A percentile compares a stretch with the other conserved stretches of the same genome.
These are phyloP conservation scores for Propithecus perrieri DNA, from an alignment of 2,797 vertebrate genomes.

Conservation along the genomic window DNA sequence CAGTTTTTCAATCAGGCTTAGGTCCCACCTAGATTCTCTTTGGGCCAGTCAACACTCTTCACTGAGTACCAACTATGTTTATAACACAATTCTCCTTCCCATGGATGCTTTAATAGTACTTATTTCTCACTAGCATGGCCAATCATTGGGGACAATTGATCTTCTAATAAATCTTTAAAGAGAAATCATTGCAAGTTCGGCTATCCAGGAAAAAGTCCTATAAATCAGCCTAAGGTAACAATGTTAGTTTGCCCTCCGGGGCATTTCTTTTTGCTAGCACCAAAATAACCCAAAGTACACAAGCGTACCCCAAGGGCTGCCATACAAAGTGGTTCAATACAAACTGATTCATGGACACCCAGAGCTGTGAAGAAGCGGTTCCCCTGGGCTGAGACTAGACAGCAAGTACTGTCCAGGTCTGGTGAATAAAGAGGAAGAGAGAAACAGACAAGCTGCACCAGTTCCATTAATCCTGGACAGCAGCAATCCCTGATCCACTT, in stretches of 20 bases:
- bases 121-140: slow-evolving; percentile 70
- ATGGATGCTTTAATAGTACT: slow-evolving; percentile 56
- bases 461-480: not conserved
- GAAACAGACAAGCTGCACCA: no score
- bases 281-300: slow-evolving; percentile 74
- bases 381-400: not conserved
- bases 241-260: slow-evolving; percentile 46
- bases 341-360: slow-evolving; percentile 42
- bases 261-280: slow-evolving; percentile 63
- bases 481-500: not conserved
- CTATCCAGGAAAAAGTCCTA: slow-evolving; percentile 66
- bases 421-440: not conserved
- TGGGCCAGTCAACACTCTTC: not conserved
- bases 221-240: slow-evolving; percentile 75
- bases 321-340: slow-evolving; percentile 65
- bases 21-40: not conserved
- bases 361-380: not conserved
- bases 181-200: slow-evolving; percentile 75
- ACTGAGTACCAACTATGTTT: slow-evolving; percentile 55
- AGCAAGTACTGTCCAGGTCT: not conserved
- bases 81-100: slow-evolving; percentile 61
- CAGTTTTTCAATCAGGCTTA: slow-evolving; percentile 14
- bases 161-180: slow-evolving; percentile 79
- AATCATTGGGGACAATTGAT: slow-evolving; percentile 77
- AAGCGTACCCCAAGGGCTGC: slow-evolving; percentile 53